phyloP scores from a whole-genome alignment of 2,888 invertebrate species.

The Amaurobius ferox region DNA sequence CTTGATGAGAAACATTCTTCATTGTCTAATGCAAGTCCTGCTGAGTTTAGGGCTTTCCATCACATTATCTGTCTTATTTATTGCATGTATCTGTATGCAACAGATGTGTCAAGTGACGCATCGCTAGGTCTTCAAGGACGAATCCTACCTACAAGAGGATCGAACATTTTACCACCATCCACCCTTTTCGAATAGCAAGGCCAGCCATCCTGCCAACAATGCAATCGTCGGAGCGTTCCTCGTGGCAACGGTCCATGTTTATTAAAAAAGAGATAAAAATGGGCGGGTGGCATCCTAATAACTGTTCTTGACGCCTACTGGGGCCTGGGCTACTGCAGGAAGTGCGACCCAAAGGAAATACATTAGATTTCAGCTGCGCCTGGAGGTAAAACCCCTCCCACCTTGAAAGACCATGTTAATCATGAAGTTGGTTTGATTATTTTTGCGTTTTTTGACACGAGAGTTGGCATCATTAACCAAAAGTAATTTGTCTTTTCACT shows the following conservation, averaged over 20 bases:
- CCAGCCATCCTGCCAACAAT: constrained; percentile 52
- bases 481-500: too few species aligned
- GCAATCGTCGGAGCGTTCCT: constrained; percentile 28
- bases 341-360: constrained; percentile 26
- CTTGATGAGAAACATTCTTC: too few species aligned
- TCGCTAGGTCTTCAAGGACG: constrained; percentile 30
- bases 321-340: constrained; percentile 15
- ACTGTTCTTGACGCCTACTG: constrained; percentile 59
- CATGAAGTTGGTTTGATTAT: neutral
- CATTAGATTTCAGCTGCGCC: neutral
- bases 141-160: constrained; percentile 5
- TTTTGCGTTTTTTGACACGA: neutral
- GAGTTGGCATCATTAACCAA: too few species aligned
- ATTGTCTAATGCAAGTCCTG: too few species aligned
- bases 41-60: neutral
- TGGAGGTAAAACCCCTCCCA: neutral
- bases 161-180: constrained; percentile 24
- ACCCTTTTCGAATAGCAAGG: constrained; percentile 68
- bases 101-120: constrained; percentile 39
- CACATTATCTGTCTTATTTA: neutral
- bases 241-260: constrained; percentile 27
- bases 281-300: constrained; percentile 27
- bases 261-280: constrained; percentile 29
- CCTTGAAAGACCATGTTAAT: neutral
- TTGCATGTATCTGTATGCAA: neutral